These are phyloP conservation scores for Cynoglossus semilaevis DNA, from an alignment of 2,113 vertebrate genomes.

Conservation along the genomic window DNA sequence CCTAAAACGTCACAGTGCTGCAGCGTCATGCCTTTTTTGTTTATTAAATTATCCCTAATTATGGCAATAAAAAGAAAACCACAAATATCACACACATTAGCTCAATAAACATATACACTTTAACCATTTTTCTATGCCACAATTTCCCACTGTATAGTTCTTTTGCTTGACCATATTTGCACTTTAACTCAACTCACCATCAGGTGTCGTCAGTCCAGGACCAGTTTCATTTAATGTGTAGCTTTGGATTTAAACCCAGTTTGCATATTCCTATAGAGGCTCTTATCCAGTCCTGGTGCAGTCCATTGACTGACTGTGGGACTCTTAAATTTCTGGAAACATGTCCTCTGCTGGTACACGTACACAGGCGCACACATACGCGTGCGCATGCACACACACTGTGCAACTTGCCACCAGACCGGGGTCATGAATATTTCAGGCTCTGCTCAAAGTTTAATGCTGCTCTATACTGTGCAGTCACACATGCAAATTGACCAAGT, in stretches of 20 bases:
- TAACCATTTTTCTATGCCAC: too few species aligned
- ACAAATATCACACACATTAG: too few species aligned
- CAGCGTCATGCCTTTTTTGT: too few species aligned
- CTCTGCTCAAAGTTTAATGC: constrained; percentile 62
- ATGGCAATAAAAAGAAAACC: too few species aligned
- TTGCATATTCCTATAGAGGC: constrained; percentile 14
- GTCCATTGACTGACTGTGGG: constrained; percentile 7
- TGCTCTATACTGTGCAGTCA: constrained; percentile 11
- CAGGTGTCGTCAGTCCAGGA: constrained; percentile 31
- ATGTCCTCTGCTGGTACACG: constrained; percentile 20
- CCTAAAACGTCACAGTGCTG: too few species aligned
- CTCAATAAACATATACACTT: too few species aligned
- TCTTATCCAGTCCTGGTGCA: constrained; percentile 14
- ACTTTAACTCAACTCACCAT: constrained; percentile 57
- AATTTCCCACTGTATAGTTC: not conserved
- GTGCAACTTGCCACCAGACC: constrained; percentile 57
- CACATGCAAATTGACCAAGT: constrained; percentile 21
- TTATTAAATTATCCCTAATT: too few species aligned
- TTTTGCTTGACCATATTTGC: not conserved
- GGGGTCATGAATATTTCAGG: constrained; percentile 70
- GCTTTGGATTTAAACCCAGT: constrained; percentile 29
- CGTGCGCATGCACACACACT: constrained; percentile 4
- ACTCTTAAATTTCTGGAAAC: constrained; percentile 46
- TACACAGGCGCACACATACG: not conserved
- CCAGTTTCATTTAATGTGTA: constrained; percentile 39